A percentile compares a stretch with the other conserved stretches of the same genome.
These are phyloP conservation scores for Venustoraphidia nigricollis DNA, from an alignment of 2,888 invertebrate species.

Conservation along the genomic window DNA sequence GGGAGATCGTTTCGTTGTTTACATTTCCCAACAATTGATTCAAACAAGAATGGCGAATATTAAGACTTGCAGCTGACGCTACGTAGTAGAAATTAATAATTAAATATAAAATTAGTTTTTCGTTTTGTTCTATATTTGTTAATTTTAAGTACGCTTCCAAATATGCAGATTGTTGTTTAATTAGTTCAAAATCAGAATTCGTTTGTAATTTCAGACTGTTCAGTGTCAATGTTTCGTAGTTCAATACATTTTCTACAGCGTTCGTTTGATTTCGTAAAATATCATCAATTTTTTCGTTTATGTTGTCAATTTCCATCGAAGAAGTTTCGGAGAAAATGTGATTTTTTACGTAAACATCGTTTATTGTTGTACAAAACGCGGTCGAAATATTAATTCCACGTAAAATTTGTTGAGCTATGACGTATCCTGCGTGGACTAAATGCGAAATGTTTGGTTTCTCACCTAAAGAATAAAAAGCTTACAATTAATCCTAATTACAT, in stretches of 20 bases:
- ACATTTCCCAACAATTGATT: too few relatives aligned
- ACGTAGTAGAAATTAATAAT: too few relatives aligned
- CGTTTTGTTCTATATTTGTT: too few relatives aligned
- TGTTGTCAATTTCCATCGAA: slow-evolving; percentile 32
- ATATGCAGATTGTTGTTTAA: slow-evolving; percentile 37
- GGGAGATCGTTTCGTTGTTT: too few relatives aligned
- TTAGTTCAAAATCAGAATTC: slow-evolving; percentile 33
- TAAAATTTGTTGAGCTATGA: slow-evolving; percentile 46
- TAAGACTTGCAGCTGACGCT: too few relatives aligned
- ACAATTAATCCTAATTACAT: slow-evolving; percentile 4
- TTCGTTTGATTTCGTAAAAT: slow-evolving; percentile 11
- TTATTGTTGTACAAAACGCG: slow-evolving; percentile 41
- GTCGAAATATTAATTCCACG: slow-evolving; percentile 37
- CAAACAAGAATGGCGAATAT: too few relatives aligned
- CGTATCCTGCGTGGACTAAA: slow-evolving; percentile 45
- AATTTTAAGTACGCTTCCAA: slow-evolving; percentile 10
- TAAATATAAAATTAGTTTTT: too few relatives aligned
- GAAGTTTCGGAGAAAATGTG: slow-evolving; percentile 25
- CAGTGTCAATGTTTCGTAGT: slow-evolving; percentile 23
- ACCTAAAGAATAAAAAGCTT: slow-evolving; percentile 26
- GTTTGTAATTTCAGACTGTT: slow-evolving; percentile 30
- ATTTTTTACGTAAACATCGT: slow-evolving; percentile 42
- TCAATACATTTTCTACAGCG: slow-evolving; percentile 15
- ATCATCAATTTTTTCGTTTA: slow-evolving; percentile 27
- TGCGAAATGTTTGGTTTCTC: slow-evolving; percentile 47